phyloP scores from a whole-genome alignment of 2,888 invertebrate species.

The Agrochola circellaris region DNA sequence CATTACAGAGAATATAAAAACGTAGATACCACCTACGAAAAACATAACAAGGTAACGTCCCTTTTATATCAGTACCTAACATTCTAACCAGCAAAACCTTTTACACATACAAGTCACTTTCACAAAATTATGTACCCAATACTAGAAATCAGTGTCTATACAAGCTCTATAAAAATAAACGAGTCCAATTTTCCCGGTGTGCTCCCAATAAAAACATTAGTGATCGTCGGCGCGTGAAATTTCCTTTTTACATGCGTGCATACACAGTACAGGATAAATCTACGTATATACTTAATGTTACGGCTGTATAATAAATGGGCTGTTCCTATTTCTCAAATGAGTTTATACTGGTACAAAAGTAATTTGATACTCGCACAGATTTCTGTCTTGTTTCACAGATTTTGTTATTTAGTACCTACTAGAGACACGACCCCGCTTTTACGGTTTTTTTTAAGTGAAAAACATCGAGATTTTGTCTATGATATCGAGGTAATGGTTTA shows the following conservation, averaged over 20 bases:
- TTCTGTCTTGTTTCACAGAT: conserved; percentile 13
- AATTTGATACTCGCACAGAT: conserved; percentile 25
- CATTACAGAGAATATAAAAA: conserved; percentile 22
- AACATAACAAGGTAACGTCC: conserved; percentile 29
- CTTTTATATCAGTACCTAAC: conserved; percentile 27
- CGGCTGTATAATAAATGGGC: conserved; percentile 48
- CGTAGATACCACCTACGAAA: conserved; percentile 13
- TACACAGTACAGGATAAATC: conserved; percentile 56
- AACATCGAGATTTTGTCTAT: too few relatives aligned
- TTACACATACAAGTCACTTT: conserved; percentile 16
- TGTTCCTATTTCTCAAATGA: conserved; percentile 48
- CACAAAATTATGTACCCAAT: conserved; percentile 51
- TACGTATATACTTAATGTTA: conserved; percentile 53
- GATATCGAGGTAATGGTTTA: too few relatives aligned
- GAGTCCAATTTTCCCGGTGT: conserved; percentile 74
- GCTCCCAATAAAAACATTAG: conserved; percentile 80
- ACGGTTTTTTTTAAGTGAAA: too few relatives aligned
- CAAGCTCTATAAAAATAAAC: conserved; percentile 72
- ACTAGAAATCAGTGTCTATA: conserved; percentile 74
- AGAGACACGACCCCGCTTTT: too few relatives aligned
- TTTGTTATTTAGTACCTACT: neutral
- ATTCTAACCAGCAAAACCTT: conserved; percentile 16
- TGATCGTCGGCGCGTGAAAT: conserved; percentile 75
- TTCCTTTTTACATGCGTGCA: conserved; percentile 73
- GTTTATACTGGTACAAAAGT: conserved; percentile 11